These are phyloP conservation scores for Rhagonycha fulva DNA, from an alignment of 2,888 invertebrate genomes.

Conservation along the genomic window DNA sequence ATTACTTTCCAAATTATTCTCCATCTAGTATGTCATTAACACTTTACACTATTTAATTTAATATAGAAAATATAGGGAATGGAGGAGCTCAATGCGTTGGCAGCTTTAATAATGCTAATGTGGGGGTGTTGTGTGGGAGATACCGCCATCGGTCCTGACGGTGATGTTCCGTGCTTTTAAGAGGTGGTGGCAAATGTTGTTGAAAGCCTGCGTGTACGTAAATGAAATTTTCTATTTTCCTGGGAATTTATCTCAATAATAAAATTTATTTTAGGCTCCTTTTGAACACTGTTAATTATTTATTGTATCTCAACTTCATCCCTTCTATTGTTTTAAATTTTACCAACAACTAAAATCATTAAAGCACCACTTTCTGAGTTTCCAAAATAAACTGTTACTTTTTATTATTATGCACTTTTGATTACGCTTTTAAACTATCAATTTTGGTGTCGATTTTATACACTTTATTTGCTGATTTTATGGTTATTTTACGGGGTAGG, in stretches of 20 bases:
- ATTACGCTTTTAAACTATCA: background rate
- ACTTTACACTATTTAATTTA: constrained; percentile 7
- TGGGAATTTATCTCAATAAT: background rate
- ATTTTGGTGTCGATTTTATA: background rate
- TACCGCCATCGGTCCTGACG: background rate
- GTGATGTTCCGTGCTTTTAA: constrained; percentile 7
- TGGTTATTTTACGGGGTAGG: background rate
- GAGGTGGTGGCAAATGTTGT: constrained; percentile 6
- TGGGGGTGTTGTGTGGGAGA: constrained; percentile 5
- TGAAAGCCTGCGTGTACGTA: constrained; percentile 16
- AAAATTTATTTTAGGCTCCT: background rate
- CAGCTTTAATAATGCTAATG: constrained; percentile 19
- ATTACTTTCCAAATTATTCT: background rate
- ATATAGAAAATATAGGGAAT: constrained; percentile 1
- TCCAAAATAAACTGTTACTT: background rate
- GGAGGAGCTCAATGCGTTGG: constrained; percentile 8
- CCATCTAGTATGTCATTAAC: constrained; percentile 7
- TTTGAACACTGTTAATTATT: background rate
- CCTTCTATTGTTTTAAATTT: background rate
- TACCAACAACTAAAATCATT: background rate
- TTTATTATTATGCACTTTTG: background rate
- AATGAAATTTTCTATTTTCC: constrained; percentile 14
- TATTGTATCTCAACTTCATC: background rate
- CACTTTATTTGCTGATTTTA: background rate
- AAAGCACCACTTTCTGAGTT: background rate